Conservation (phyloP, 2,113 vertebrate genomes). For the Ibidorhyncha struthersii region DNA sequence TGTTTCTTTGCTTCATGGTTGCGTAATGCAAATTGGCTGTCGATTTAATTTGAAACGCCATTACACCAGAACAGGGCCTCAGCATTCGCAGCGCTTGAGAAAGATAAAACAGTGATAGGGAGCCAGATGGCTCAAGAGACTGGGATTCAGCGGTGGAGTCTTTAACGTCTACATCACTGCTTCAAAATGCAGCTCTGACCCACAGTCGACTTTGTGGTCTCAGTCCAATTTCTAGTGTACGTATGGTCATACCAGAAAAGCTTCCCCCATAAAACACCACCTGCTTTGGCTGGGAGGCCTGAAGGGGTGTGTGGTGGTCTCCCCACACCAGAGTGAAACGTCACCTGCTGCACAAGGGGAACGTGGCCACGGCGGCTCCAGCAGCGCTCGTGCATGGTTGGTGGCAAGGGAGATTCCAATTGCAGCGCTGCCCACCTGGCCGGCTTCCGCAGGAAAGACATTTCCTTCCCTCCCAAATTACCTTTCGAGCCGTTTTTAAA, state of each 20-base stretch:
- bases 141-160: background rate
- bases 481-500: background rate
- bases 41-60: background rate
- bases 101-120: background rate
- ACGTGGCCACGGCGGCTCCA: background rate
- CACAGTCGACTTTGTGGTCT: background rate
- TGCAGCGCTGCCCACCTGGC: background rate
- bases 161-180: background rate
- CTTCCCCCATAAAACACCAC: background rate
- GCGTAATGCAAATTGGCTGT: background rate
- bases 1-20: background rate
- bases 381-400: background rate
- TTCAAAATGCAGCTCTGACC: constrained; percentile 4
- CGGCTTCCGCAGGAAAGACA: background rate
- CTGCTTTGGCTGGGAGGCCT: background rate
- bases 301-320: background rate
- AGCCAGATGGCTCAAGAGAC: constrained; percentile 25
- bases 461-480: background rate
- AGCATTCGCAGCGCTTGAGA: background rate
- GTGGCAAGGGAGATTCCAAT: background rate
- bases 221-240: background rate
- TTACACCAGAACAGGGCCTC: background rate
- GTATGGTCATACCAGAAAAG: background rate
- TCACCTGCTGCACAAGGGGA: background rate
- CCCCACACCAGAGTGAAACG: background rate